phyloP scores from a whole-genome alignment of 2,797 vertebrate genomes.

The Okamejei kenojei region DNA sequence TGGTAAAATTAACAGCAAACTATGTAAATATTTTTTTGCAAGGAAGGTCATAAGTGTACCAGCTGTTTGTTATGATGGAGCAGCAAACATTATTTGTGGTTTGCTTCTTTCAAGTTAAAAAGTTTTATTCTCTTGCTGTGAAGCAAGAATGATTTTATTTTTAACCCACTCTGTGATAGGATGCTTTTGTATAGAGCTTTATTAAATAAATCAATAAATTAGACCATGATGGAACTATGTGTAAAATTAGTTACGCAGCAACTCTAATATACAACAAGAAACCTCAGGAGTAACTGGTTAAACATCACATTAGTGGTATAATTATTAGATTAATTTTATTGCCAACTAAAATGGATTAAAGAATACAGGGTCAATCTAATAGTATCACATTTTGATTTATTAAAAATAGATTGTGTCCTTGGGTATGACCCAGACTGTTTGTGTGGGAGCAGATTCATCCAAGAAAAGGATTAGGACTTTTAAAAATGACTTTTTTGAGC shows the following conservation, averaged over 20 bases:
- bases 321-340: neutral
- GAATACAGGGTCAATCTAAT: neutral
- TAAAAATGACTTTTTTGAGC: neutral
- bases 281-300: neutral
- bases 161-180: neutral
- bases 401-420: neutral
- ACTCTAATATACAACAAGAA: neutral
- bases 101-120: neutral
- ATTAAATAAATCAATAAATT: neutral
- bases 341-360: neutral
- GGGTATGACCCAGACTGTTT: neutral
- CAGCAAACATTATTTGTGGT: neutral
- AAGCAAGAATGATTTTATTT: neutral
- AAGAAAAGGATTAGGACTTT: neutral
- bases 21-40: slow-evolving; percentile 19
- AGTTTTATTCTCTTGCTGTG: neutral
- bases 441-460: neutral
- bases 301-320: neutral
- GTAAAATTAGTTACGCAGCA: neutral
- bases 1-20: slow-evolving; percentile 1
- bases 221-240: neutral
- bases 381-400: neutral
- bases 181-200: neutral
- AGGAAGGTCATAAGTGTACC: neutral
- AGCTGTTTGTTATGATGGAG: neutral